phyloP scores from a whole-genome alignment of 2,113 vertebrate species.

The Halichoerus grypus region DNA sequence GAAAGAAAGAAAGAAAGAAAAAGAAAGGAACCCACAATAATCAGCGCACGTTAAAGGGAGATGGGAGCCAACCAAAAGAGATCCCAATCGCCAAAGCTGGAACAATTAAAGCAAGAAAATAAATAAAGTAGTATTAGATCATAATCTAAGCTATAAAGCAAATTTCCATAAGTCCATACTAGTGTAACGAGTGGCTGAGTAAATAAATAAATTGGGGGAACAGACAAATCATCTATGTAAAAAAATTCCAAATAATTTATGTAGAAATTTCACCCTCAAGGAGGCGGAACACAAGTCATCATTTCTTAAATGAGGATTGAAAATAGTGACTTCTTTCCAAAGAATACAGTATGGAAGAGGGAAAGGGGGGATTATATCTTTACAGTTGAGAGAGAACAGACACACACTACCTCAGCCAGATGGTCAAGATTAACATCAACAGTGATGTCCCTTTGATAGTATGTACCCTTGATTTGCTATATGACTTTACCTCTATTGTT shows the following conservation, averaged over 20 bases:
- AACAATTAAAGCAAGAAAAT: neutral
- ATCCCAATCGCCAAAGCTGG: neutral
- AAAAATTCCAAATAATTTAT: constrained; percentile 16
- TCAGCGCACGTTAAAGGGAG: neutral
- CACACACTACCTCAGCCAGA: neutral
- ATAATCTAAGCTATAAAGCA: neutral
- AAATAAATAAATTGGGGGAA: constrained; percentile 13
- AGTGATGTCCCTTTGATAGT: neutral
- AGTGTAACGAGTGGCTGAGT: neutral
- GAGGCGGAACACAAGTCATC: neutral
- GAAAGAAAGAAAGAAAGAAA: no score
- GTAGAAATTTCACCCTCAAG: neutral
- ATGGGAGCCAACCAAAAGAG: neutral
- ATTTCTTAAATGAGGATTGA: neutral
- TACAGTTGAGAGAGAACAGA: neutral
- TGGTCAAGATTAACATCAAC: neutral
- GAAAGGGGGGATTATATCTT: neutral
- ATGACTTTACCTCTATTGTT: neutral
- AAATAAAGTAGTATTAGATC: neutral
- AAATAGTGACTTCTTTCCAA: neutral
- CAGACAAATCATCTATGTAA: neutral
- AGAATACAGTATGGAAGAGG: neutral
- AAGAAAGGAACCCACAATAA: neutral
- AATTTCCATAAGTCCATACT: neutral
- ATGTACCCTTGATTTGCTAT: neutral